Evolutionary conservation across 2,797 vertebrate genomes (phyloP).

Genomic region (Notamacropus eugenii): DNA sequence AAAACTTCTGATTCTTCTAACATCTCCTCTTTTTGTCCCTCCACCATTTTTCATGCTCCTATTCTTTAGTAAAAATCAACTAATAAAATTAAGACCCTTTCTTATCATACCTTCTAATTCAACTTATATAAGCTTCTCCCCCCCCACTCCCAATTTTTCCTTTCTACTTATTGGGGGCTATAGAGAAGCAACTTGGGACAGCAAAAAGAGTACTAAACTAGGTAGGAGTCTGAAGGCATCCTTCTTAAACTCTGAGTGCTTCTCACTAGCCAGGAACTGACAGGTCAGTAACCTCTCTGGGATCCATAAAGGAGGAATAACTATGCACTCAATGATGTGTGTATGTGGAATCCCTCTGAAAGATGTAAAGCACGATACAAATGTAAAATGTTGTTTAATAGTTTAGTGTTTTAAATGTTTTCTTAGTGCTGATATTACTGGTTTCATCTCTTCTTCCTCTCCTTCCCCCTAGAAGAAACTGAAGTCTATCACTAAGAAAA

Average conservation of each 20-base stretch:
- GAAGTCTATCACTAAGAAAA: not conserved
- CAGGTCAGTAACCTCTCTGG: slow-evolving; percentile 24
- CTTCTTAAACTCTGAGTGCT: slow-evolving; percentile 27
- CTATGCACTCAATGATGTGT: not conserved
- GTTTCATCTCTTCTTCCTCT: not conserved
- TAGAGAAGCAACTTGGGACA: not conserved
- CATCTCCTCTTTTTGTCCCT: not conserved
- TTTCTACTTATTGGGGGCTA: not conserved
- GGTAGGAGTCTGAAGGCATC: not conserved
- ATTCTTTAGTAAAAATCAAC: not conserved
- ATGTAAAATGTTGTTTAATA: not conserved
- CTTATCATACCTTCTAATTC: not conserved
- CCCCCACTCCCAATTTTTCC: not conserved
- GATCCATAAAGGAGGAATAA: not conserved
- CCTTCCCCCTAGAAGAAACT: not conserved
- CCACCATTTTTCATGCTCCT: slow-evolving; percentile 25
- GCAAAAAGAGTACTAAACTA: not conserved
- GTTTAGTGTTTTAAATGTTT: not conserved
- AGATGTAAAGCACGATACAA: not conserved
- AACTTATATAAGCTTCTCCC: not conserved
- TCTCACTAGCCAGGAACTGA: not conserved
- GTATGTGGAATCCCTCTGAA: not conserved
- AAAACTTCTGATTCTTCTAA: not conserved
- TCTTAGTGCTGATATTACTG: not conserved
- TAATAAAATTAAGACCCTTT: not conserved